phyloP scores from a whole-genome alignment of 2,888 invertebrate species.

The Volucella zonaria region DNA sequence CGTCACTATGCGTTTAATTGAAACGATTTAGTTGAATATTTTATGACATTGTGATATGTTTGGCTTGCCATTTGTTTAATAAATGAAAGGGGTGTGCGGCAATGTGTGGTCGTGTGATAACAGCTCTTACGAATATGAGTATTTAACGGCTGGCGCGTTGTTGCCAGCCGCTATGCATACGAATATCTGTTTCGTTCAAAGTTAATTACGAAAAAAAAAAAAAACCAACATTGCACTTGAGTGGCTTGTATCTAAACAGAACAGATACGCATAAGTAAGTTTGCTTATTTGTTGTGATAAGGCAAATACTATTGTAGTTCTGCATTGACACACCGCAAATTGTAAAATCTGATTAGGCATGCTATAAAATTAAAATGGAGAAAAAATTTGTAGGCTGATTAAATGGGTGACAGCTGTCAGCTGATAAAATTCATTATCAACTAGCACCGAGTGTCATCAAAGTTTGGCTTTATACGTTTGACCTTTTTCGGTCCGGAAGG shows the following conservation, averaged over 20 bases:
- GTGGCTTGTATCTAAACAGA: background rate
- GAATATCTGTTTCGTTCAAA: background rate
- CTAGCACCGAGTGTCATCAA: no score
- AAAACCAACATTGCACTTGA: background rate
- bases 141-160: slow-evolving; percentile 13
- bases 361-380: no score
- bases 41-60: slow-evolving; percentile 23
- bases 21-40: slow-evolving; percentile 44
- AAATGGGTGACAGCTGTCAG: no score
- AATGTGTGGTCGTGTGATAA: slow-evolving; percentile 14
- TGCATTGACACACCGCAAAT: no score
- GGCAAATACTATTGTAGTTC: no score
- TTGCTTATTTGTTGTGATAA: no score
- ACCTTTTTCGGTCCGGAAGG: no score
- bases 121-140: slow-evolving; percentile 2
- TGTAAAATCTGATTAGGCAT: no score
- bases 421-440: no score
- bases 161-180: slow-evolving; percentile 2
- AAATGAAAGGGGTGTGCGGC: slow-evolving; percentile 1
- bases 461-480: no score
- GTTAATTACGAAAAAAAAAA: slow-evolving; percentile 14
- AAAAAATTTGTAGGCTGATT: no score
- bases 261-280: no score
- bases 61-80: slow-evolving; percentile 6
- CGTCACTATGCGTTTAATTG: slow-evolving; percentile 68